These are phyloP conservation scores for Macropis europaea DNA, from an alignment of 2,888 invertebrate genomes.

Conservation along the genomic window DNA sequence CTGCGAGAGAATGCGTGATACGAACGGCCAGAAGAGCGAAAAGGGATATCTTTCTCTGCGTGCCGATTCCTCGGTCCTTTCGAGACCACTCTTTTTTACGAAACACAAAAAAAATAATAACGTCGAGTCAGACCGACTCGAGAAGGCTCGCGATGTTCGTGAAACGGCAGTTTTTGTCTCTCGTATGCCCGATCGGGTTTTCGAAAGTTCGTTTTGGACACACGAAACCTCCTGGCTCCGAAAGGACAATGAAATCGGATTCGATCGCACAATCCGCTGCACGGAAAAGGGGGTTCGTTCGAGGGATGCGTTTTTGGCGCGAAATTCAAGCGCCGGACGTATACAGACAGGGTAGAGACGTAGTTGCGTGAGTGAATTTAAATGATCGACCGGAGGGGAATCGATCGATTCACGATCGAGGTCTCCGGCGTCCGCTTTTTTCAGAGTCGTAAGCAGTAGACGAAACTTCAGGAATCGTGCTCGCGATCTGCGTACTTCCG, in stretches of 20 bases:
- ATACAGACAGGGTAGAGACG: conserved; percentile 24
- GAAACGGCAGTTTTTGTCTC: background rate
- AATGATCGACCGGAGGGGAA: background rate
- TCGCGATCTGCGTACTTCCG: conserved; percentile 43
- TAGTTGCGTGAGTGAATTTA: conserved; percentile 6
- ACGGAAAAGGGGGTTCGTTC: background rate
- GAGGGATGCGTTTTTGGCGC: no score
- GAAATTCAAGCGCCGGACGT: background rate
- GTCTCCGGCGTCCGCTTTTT: conserved; percentile 11
- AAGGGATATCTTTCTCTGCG: background rate
- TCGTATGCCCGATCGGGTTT: background rate
- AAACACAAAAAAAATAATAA: background rate
- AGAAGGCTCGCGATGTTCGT: background rate
- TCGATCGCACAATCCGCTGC: background rate
- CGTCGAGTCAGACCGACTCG: background rate
- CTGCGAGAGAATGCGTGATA: conserved; percentile 13
- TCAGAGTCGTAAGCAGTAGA: conserved; percentile 1
- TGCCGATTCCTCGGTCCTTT: conserved; percentile 17
- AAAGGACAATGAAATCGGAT: background rate
- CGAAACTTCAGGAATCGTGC: conserved; percentile 18
- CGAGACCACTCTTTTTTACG: background rate
- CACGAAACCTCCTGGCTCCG: background rate
- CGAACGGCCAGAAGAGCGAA: background rate
- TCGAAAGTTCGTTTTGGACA: background rate
- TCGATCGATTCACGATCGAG: conserved; percentile 15